Base-by-base conservation (phyloP, 2,113 vertebrate species). In the Helogale parvula region DNA sequence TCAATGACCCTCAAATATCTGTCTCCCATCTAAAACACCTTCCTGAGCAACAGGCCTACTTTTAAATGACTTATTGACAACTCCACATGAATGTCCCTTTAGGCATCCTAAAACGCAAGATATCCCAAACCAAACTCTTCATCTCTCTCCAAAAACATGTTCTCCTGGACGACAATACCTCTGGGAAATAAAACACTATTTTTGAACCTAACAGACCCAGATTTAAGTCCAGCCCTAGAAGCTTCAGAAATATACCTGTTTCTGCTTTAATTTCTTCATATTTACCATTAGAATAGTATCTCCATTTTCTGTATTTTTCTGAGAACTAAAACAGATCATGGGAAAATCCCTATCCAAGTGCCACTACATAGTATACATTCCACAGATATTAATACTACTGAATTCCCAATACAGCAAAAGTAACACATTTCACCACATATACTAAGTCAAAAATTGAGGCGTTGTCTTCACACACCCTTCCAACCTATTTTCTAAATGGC, bases 221-320 rank as follows among this genome's bases (percentile, higher is more conserved):
- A 94, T 89, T 86, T 82, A 96, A 95, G 89, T 88, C 25, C 1
- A 94, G 12, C 15, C 50, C 31, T 80, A 15, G n/a, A 79, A 87
- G 50, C 7, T 27, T 87, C n/a, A 77, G 33, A n/a, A 69, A 88
- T 29, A 93, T 33, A 77, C 1, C 2, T 50, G 17, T 72, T 76
- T 71, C 52, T 25, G 11, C 15, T 82, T 95, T 94, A 84, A 65
- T 92, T 90, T 94, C n/a, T 82, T 90, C 63, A 80, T 89, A 92
- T 93, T 72, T 92, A 94, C 87, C 35, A 90, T 17, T 4, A 94
- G 7, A 86, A 79, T 21, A 94, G 41, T 35, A 45, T 5, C 8
- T 86, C 19, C 63, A 47, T 91, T 91, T 93, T 54, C 54, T 85
- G 23, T 10, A 57, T 47, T 87, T 5, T 68, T 72, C 41, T 63